Conservation (phyloP, 2,797 vertebrate species). For the Argya squamiceps region DNA sequence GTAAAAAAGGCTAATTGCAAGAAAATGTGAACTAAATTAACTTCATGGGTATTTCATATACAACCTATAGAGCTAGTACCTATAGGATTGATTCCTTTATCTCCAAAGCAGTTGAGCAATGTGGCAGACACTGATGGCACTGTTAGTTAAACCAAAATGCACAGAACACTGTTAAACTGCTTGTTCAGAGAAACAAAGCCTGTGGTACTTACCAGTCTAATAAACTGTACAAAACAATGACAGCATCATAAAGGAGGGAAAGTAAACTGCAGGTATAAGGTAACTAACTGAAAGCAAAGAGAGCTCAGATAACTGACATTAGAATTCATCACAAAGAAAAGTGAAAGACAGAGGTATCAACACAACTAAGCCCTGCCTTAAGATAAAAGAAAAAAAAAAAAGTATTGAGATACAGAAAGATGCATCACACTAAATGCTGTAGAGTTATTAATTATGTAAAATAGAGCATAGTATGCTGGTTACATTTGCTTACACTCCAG, state of each 20-base stretch:
- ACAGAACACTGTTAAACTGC: constrained; percentile 55
- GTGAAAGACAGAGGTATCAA: neutral
- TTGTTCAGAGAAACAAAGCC: constrained; percentile 64
- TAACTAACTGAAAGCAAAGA: constrained; percentile 75
- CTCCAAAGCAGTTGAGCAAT: neutral
- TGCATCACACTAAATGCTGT: neutral
- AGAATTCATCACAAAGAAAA: constrained; percentile 63
- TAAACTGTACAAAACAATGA: constrained; percentile 90
- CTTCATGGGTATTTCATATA: neutral
- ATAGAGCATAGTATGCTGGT: neutral
- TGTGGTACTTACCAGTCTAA: constrained; percentile 93
- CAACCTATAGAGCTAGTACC: neutral
- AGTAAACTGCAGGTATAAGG: constrained; percentile 79
- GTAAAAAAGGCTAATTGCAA: neutral
- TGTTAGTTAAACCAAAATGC: constrained; percentile 78
- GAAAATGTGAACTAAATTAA: neutral
- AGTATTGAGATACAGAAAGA: neutral
- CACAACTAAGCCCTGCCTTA: neutral
- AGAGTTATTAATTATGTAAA: neutral
- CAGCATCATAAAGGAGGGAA: constrained; percentile 81
- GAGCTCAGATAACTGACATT: constrained; percentile 71
- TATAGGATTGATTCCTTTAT: neutral
- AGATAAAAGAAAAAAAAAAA: neutral
- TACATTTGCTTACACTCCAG: neutral
- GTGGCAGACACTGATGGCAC: neutral